Evolutionary conservation across 2,113 vertebrate species (phyloP), one percentile per base, ranked within the genome.

Genomic region (Hydropotes inermis): DNA sequence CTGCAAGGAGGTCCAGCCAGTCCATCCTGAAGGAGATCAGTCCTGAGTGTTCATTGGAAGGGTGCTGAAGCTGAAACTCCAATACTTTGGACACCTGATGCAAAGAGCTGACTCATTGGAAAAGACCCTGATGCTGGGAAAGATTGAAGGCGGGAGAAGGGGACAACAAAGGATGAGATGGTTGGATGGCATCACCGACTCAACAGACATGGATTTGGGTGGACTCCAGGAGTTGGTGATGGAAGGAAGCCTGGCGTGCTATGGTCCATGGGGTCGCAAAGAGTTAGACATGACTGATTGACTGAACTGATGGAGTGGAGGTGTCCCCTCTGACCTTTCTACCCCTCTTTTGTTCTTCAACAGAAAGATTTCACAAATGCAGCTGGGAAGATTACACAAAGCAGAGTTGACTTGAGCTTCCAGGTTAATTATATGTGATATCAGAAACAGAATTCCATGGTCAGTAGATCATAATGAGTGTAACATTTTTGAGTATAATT

Each of bases 281-380:
- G 67, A 70, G n/a, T 70, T 0, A 0, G 67, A 39, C 67, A 39
- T 0, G 10, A 39, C n/a, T 70, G 67, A 70, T 10, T 0, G 5
- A 39, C 67, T 36, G 17, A 70, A 1, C n/a, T 70, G n/a, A 67
- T 25, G 4, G 67, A 6, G 15, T 5, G 0, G 39, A 70, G 50
- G 57, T 89, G 43, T 1, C 17, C 13, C 91, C 50, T 82, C 11
- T 60, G 60, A 58, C 57, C 57, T 97, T 95, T 96, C 39, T 16
- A 19, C 27, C 8, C 10, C 1, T 43, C 21, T 15, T 96, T 64
- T 25, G 23, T 79, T 97, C 61, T 94, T 85, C 58, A 84, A 33
- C 6, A 97, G 50, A 87, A 92, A 92, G 97, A 96, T 87, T 97
- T 95, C 33, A 88, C 74, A 85, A 36, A 92, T 11, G 1, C 5